Evolutionary conservation across 2,797 vertebrate genomes (phyloP), one percentile per base, ranked within the genome.

Genomic region (Phoxinus dragarum): DNA sequence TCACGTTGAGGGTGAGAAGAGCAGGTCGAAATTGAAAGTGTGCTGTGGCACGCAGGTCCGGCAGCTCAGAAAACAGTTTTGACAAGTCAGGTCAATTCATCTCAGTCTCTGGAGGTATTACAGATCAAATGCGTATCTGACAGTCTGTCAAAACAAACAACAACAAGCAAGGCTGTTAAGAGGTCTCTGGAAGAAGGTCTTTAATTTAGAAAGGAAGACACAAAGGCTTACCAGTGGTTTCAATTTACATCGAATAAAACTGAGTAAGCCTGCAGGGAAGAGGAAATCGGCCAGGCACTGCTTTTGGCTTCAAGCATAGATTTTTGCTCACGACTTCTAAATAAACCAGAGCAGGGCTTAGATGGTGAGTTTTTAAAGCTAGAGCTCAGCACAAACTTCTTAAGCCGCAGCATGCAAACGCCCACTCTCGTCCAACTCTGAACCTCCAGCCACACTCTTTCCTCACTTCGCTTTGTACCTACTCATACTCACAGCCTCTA

Each of bases 241-340:
- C 34, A 31, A 71, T 78, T 78, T 42, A 59, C 66, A 71, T 34
- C 1, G 27, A 79, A 79, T 71, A 71, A 34, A 21, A 71, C 19
- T 6, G 17, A 71, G 64, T 11, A 10, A 31, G 34, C 49, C 83
- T 78, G 49, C 66, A 38, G 83, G 66, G 67, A 71, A 44, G 67
- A 72, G 75, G 31, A 64, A 79, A 71, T 47, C 40, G 42, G 52
- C 68, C 80, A 73, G 23, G 16, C 40, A 56, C 64, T 47, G 56
- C 44, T 73, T 84, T 42, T 77, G 49, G 66, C 67, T 74, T 42
- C 21, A 34, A 80, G 76, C 84, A 49, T 36, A 72, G 84, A 85
- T 85, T 79, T 85, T 79, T 85, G 66, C 76, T 85, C 84, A 85
- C 84, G 52, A 80, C 84, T 85, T 80, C 75, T 72, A 79, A 78